phyloP scores from a whole-genome alignment of 1,140 invertebrate species.

The Hypothenemus hampei region DNA sequence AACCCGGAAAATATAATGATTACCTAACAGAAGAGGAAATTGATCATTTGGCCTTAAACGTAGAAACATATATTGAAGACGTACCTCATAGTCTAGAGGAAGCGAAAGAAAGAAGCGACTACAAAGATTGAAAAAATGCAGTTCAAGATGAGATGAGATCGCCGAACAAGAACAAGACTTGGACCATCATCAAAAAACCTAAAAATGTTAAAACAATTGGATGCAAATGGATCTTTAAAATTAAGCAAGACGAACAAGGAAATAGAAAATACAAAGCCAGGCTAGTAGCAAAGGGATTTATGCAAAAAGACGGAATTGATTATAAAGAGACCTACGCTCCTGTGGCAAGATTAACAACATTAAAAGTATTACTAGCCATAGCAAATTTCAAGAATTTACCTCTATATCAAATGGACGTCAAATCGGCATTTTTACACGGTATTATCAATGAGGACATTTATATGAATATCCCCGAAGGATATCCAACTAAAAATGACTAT shows the following conservation, averaged over 20 bases:
- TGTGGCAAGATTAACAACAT: slow-evolving; percentile 30
- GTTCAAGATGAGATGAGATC: slow-evolving; percentile 16
- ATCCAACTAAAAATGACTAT: slow-evolving; percentile 7
- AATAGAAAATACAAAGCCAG: slow-evolving; percentile 3
- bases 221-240: slow-evolving; percentile 8
- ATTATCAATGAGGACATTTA: slow-evolving; percentile 30
- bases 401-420: slow-evolving; percentile 29
- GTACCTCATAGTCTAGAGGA: not conserved
- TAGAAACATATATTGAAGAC: not conserved
- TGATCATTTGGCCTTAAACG: not conserved
- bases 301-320: slow-evolving; percentile 38
- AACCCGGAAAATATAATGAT: too few relatives aligned
- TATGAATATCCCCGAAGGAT: slow-evolving; percentile 23
- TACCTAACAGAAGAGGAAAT: not conserved
- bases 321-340: slow-evolving; percentile 37
- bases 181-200: not conserved
- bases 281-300: slow-evolving; percentile 25
- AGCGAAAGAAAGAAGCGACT: not conserved
- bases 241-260: not conserved
- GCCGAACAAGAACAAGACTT: slow-evolving; percentile 10
- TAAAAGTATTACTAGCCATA: slow-evolving; percentile 19
- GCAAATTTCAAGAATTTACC: slow-evolving; percentile 12
- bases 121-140: slow-evolving; percentile 8
- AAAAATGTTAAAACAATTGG: not conserved
- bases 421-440: slow-evolving; percentile 31